Conservation (phyloP, 2,888 invertebrate species). For the Sphinx pinastri region DNA sequence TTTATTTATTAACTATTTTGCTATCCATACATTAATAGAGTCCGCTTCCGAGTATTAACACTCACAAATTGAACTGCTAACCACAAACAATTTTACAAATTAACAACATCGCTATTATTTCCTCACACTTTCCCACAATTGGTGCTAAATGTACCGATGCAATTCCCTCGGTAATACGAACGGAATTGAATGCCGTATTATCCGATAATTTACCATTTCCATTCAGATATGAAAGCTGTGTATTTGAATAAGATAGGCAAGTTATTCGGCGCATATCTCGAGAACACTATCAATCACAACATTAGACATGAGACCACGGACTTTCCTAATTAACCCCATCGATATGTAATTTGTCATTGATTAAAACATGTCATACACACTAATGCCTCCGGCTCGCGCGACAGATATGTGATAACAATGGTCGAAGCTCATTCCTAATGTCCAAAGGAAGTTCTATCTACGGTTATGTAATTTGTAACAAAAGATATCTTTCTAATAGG, state of each 20-base stretch:
- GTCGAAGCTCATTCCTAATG: slow-evolving; percentile 23
- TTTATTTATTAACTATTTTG: background rate
- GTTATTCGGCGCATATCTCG: slow-evolving; percentile 78
- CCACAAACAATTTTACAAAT: slow-evolving; percentile 61
- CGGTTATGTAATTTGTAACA: slow-evolving; percentile 32
- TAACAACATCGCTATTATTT: slow-evolving; percentile 59
- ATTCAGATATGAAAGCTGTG: slow-evolving; percentile 56
- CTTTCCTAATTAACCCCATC: slow-evolving; percentile 66
- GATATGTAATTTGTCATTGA: slow-evolving; percentile 67
- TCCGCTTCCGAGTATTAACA: slow-evolving; percentile 51
- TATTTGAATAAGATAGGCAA: slow-evolving; percentile 73
- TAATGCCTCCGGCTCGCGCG: slow-evolving; percentile 28
- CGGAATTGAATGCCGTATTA: slow-evolving; percentile 50
- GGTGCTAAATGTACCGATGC: slow-evolving; percentile 53
- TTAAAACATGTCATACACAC: slow-evolving; percentile 42
- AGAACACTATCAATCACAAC: slow-evolving; percentile 76
- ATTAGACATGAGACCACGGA: slow-evolving; percentile 68
- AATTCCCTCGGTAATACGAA: slow-evolving; percentile 5
- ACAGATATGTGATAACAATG: slow-evolving; percentile 27
- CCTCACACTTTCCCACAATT: slow-evolving; percentile 68
- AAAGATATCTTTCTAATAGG: slow-evolving; percentile 50
- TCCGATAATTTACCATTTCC: slow-evolving; percentile 76
- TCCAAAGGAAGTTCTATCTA: slow-evolving; percentile 21
- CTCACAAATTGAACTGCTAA: slow-evolving; percentile 67
- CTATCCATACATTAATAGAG: background rate